These are phyloP conservation scores for Patella depressa DNA, from an alignment of 2,888 invertebrate species.

Conservation along the genomic window DNA sequence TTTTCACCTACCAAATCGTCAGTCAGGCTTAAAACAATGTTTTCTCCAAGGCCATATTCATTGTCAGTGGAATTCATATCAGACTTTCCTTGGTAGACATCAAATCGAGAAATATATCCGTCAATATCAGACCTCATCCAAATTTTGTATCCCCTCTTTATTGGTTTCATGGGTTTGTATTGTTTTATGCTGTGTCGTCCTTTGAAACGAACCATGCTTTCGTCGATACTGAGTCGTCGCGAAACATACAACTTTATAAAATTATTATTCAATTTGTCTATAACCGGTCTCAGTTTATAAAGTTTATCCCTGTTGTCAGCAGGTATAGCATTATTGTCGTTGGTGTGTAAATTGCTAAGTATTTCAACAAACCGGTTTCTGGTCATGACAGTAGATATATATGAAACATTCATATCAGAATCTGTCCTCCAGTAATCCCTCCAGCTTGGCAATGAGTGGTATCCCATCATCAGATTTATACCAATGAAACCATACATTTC, in stretches of 20 bases:
- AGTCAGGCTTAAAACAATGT: background rate
- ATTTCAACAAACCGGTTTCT: background rate
- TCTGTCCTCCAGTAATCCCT: background rate
- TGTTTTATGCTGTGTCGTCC: background rate
- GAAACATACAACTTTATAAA: background rate
- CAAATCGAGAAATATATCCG: background rate
- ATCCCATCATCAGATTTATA: too few relatives aligned
- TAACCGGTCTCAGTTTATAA: background rate
- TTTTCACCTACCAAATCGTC: background rate
- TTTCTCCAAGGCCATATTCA: background rate
- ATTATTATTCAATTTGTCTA: background rate
- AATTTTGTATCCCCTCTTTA: background rate
- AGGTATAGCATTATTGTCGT: background rate
- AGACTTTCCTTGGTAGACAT: background rate
- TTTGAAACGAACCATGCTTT: background rate
- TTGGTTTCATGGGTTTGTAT: background rate
- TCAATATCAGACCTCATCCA: background rate
- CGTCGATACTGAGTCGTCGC: background rate
- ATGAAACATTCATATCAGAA: background rate
- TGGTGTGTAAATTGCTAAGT: background rate
- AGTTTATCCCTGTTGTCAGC: background rate
- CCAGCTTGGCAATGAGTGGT: background rate
- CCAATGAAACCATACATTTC: background rate
- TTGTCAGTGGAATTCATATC: background rate
- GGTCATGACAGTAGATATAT: background rate